Percentiles rank a stretch among this genome's conserved stretches.
These are phyloP conservation scores for Mesopsocus fuscifrons DNA, from an alignment of 2,888 invertebrate species.

Conservation along the genomic window DNA sequence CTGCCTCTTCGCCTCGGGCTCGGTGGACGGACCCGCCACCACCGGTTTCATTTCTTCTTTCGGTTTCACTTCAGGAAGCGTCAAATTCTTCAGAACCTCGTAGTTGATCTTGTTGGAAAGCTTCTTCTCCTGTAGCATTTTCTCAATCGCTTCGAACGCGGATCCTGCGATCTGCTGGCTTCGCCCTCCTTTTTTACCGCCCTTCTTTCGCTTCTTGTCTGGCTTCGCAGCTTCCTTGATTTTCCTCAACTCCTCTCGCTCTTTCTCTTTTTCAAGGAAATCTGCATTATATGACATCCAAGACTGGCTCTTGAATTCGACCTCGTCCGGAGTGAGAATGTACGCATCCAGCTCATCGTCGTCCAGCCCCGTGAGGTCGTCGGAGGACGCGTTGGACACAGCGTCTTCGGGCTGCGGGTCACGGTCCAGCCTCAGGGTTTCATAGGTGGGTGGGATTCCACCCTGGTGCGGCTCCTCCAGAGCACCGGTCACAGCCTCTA, in stretches of 20 bases:
- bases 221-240: constrained; percentile 78
- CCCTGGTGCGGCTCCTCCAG: constrained; percentile 15
- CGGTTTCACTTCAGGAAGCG: constrained; percentile 20
- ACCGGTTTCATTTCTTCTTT: constrained; percentile 14
- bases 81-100: constrained; percentile 76
- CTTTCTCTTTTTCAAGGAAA: constrained; percentile 69
- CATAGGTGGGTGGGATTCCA: constrained; percentile 1
- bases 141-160: constrained; percentile 78
- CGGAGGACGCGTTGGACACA: not conserved
- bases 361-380: constrained; percentile 33
- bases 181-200: constrained; percentile 39
- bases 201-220: constrained; percentile 53
- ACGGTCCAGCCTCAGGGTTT: not conserved
- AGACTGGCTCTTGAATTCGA: constrained; percentile 54
- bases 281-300: constrained; percentile 82
- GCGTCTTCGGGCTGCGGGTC: not conserved
- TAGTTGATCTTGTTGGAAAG: constrained; percentile 96
- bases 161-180: constrained; percentile 32
- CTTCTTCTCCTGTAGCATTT: constrained; percentile 88
- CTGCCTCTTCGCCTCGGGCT: not conserved
- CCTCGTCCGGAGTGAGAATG: constrained; percentile 65
- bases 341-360: constrained; percentile 81
- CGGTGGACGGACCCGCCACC: not conserved
- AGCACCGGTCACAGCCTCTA: constrained; percentile 27
- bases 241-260: constrained; percentile 62